Base-by-base conservation (phyloP, 2,888 invertebrate genomes). In the Acanthococcus lagerstroemiae region DNA sequence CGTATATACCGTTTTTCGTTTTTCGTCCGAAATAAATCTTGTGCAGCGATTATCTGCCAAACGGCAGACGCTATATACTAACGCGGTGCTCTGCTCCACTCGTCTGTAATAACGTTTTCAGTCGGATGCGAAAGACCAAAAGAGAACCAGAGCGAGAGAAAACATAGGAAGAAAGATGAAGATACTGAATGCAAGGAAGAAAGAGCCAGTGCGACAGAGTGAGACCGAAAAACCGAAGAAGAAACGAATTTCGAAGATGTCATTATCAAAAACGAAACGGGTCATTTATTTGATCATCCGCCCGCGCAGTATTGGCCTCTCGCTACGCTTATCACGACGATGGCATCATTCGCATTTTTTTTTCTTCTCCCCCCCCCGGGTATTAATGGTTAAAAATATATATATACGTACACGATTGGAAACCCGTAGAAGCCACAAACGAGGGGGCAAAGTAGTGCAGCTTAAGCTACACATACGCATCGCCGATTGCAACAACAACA, bases 231-330 rank as follows among this genome's bases (percentile, higher is more conserved):
- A 52, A 52, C 26, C 52, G 54, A 63, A 54, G 50, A 61, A 63
- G 54, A 52, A 52, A 27, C 52, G 54, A 63, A 54, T 54, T 61
- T 63, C 52, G 27, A 50, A 61, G 63, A 63, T 63, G 63, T 63
- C 63, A 63, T 63, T 63, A 63, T 63, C 48, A 27, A 46, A 52
- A 63, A 63, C 37, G 63, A 63, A 63, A 63, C 63, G 54, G 63
- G 54, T 63, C 63, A 63, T 63, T 63, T 63, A 63, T 63, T 63
- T 63, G 63, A 63, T 52, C 54, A 30, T 37, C 26, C 63, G 63
- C 63, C 54, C 61, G 60, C 60, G 4, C 58, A 52, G 52, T 52
- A 52, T 52, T 52, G 25, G 60, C 57, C 44, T 52, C 63, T 63
- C 52, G 63, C 52, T 63, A 63, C 63, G 63, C 63, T 63, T 63